Evolutionary conservation across 2,888 invertebrate species (phyloP).

Genomic region (Apomyelois bistriatella): DNA sequence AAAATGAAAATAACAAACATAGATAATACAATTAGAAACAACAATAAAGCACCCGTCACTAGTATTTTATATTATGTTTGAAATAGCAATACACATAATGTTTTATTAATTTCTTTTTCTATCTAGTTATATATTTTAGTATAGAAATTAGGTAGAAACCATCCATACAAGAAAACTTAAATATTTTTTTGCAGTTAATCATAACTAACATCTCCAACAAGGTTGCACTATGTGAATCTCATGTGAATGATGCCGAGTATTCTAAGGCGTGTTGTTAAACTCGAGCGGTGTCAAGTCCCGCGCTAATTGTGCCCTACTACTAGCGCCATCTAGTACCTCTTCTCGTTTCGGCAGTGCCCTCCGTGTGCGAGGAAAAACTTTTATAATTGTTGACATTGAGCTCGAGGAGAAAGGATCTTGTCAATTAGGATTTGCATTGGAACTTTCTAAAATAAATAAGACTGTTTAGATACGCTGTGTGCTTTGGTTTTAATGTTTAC

Average conservation of each 20-base stretch:
- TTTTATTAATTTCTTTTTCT: too few species aligned
- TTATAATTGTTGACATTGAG: conserved; percentile 70
- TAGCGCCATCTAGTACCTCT: conserved; percentile 31
- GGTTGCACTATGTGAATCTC: conserved; percentile 60
- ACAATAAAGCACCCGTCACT: too few species aligned
- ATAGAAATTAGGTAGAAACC: too few species aligned
- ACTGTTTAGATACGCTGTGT: background rate
- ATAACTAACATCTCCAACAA: too few species aligned
- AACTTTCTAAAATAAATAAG: background rate
- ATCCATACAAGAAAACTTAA: too few species aligned
- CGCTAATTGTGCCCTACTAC: conserved; percentile 71
- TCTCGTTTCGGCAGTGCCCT: conserved; percentile 56
- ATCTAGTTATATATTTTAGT: too few species aligned
- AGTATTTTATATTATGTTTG: too few species aligned
- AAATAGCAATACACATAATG: too few species aligned
- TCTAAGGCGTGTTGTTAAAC: conserved; percentile 72
- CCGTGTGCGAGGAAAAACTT: conserved; percentile 42
- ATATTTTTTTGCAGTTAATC: too few species aligned
- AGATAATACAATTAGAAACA: too few species aligned
- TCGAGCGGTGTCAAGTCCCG: conserved; percentile 74
- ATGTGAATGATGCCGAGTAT: conserved; percentile 71
- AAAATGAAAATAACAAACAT: too few species aligned
- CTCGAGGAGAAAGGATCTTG: conserved; percentile 29
- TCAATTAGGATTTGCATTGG: background rate
- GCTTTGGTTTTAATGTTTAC: background rate